Evolutionary conservation across 2,797 vertebrate species (phyloP), one percentile per base, ranked within the genome.

Genomic region (Dipus sagitta): DNA sequence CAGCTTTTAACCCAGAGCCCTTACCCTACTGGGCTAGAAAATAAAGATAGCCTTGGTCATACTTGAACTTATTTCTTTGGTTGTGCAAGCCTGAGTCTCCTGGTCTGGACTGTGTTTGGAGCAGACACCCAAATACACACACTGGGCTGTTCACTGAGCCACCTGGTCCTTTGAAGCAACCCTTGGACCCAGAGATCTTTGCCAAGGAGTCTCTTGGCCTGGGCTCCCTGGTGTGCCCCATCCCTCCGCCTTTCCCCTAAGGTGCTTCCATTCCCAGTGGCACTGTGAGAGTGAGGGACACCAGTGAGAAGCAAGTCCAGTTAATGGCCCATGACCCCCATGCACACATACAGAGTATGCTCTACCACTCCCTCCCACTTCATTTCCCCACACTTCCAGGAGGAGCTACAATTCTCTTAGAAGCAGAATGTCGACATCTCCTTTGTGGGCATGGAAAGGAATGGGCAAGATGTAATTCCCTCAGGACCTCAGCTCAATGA

Each of bases 1-100:
- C 70, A 32, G 30, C 62, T 91, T 90, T 92, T 83, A 62, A 88
- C 34, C 58, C 68, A 32, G 70, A 78, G 58, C 10, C 24, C 83
- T 38, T 81, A 52, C 79, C 82, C 54, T 64, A 64, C 11, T 47
- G 65, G 60, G 60, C 80, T 80, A 32, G 67, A 68, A 88, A 62
- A 71, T 64, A 54, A 71, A 24, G n/a, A 10, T 13, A 47, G 24
- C 38, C 32, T 86, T 78, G 17, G 14, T 82, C 77, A 68, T 15
- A 62, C 81, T 72, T 72, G 62, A 64, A 32, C n/a, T 47, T 26
- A 26, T 30, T 87, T 38, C 76, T 64, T 71, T 14, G 18, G 21
- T 38, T 65, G 20, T 91, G 21, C 62, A 68, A 70, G 38, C 30
- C 78, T 28, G 2, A 34, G 74, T 62, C 62, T n/a, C 52, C 65